Evolutionary conservation across 2,113 vertebrate genomes (phyloP), one percentile per base, ranked within the genome.

Genomic region (Nesoenas mayeri): DNA sequence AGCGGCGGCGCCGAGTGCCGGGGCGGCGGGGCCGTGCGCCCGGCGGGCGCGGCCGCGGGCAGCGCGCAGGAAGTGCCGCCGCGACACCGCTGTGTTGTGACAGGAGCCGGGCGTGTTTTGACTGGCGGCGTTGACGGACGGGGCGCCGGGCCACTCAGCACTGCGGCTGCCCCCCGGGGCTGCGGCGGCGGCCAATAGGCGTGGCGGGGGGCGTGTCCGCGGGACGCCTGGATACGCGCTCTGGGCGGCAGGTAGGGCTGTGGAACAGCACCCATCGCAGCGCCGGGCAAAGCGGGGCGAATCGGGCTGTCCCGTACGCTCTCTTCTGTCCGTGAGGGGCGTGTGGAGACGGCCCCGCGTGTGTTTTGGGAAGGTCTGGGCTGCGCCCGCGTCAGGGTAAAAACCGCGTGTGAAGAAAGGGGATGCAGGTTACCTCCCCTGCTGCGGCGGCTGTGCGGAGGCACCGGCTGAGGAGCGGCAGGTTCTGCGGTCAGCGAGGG

Each of bases 51-150:
- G 48, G 57, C 50, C 11, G 34, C 54, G 48, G 48, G 44, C 34
- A 66, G 47, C 48, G 5, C 80, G 89, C 95, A 95, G 94, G 96
- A 94, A 95, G 84, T 56, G 44, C 94, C 6, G 83, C 95, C 75
- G 86, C 94, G 47, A 53, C 79, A 85, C 95, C 50, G 34, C 88
- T 53, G 72, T 61, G 95, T 89, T 92, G 95, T 97, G 97, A 97
- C 97, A 95, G 81, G 62, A 90, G 96, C 95, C 85, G 73, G 95
- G 89, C 96, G 95, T 95, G 94, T 97, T 97, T 95, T 98, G 98
- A 97, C 97, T 96, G 97, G 92, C 95, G 90, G 82, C 54, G 56
- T 74, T 96, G 97, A 98, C 85, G 77, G 97, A 94, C 96, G 89
- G 93, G 64, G 22, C 20, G 7, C 32, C 19, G 47, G 38, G 14